phyloP scores from a whole-genome alignment of 1,140 invertebrate species.

The Atta cephalotes region DNA sequence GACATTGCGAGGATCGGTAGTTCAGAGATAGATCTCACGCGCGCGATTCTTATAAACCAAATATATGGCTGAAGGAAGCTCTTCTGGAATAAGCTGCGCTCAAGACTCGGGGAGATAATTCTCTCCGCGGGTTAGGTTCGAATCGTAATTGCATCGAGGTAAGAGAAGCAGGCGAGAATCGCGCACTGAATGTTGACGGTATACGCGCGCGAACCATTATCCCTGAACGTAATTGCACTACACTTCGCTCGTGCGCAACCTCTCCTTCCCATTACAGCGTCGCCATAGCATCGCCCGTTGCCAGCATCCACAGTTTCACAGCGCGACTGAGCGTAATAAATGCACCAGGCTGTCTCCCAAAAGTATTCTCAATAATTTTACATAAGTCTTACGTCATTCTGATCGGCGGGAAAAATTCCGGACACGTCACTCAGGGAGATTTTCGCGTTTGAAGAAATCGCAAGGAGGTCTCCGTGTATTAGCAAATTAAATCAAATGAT shows the following conservation, averaged over 20 bases:
- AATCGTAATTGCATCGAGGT: neutral
- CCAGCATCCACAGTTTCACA: slow-evolving; percentile 13
- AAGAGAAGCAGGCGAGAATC: neutral
- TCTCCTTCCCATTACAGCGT: slow-evolving; percentile 39
- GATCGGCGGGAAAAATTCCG: neutral
- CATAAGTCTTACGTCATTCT: neutral
- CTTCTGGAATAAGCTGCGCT: neutral
- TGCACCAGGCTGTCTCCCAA: neutral
- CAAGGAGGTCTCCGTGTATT: neutral
- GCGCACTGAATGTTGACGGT: neutral
- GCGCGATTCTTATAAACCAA: neutral
- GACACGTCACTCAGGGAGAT: slow-evolving; percentile 7
- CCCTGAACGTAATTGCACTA: slow-evolving; percentile 36
- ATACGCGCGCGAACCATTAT: slow-evolving; percentile 43
- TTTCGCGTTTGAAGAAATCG: neutral
- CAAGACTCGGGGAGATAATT: neutral
- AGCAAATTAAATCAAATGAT: neutral
- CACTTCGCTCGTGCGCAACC: slow-evolving; percentile 32
- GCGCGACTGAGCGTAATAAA: neutral
- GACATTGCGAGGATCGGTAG: neutral
- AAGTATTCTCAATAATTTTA: neutral
- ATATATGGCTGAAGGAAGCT: neutral
- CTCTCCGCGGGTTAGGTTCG: neutral
- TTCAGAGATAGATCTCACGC: neutral
- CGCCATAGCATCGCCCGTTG: neutral